phyloP scores from a whole-genome alignment of 1,140 invertebrate species.

The Zaprionus ornatus region DNA sequence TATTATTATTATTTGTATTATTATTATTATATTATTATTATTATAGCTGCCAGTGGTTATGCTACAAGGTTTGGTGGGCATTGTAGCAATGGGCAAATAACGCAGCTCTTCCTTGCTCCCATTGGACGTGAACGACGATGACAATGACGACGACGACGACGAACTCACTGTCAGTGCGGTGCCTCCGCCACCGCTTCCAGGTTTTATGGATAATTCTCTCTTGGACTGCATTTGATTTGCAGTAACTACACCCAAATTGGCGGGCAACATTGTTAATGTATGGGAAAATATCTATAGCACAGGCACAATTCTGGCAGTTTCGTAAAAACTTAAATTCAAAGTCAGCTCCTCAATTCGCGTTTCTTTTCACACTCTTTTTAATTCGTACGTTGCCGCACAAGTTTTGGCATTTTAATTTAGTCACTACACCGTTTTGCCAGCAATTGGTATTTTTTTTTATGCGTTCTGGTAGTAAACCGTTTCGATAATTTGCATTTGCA shows the following conservation, averaged over 20 bases:
- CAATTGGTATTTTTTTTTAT: conserved; percentile 61
- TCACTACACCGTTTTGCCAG: conserved; percentile 34
- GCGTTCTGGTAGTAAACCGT: conserved; percentile 12
- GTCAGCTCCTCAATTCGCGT: conserved; percentile 44
- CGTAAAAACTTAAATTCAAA: conserved; percentile 11
- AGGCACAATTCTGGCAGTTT: conserved; percentile 14
- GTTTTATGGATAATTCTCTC: conserved; percentile 34
- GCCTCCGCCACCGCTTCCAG: conserved; percentile 15
- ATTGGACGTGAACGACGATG: conserved; percentile 15
- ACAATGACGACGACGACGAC: conserved; percentile 2
- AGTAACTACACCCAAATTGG: conserved; percentile 40
- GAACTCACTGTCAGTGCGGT: conserved; percentile 1
- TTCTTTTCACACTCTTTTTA: conserved; percentile 51
- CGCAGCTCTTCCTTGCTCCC: conserved; percentile 45
- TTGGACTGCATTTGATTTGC: conserved; percentile 31
- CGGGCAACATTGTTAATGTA: conserved; percentile 47
- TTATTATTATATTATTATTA: conserved; percentile 16
- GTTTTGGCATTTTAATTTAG: conserved; percentile 67
- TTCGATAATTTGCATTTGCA: not conserved
- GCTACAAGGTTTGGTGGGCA: conserved; percentile 60
- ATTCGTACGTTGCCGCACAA: conserved; percentile 73
- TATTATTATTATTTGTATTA: conserved; percentile 15
- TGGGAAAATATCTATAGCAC: not conserved
- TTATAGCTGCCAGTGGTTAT: conserved; percentile 45
- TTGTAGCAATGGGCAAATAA: conserved; percentile 56